These are phyloP conservation scores for Pristionchus pacificus DNA, from an alignment of 1,140 invertebrate genomes.

Conservation along the genomic window DNA sequence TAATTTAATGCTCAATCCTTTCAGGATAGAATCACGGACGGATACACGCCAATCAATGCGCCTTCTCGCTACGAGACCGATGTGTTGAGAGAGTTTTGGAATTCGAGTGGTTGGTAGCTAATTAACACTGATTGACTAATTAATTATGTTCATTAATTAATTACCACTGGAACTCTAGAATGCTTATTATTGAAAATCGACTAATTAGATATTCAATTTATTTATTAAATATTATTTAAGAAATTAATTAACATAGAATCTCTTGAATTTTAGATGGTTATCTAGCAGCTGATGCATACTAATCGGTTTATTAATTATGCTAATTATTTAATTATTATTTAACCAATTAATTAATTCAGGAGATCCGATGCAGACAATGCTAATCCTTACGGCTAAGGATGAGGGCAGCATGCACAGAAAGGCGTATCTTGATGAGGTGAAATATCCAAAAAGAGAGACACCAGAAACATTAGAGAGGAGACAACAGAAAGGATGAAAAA, in stretches of 20 bases:
- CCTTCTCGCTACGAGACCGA: slow-evolving; percentile 48
- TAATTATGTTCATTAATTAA: slow-evolving; percentile 12
- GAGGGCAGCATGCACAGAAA: slow-evolving; percentile 44
- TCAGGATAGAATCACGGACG: slow-evolving; percentile 51
- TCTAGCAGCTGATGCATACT: background rate
- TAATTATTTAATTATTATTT: too few relatives aligned
- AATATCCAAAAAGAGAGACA: slow-evolving; percentile 7
- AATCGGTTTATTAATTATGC: too few relatives aligned
- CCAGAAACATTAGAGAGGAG: too few relatives aligned
- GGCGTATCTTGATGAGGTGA: slow-evolving; percentile 38
- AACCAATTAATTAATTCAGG: slow-evolving; percentile 27
- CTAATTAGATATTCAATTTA: background rate
- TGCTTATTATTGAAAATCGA: background rate
- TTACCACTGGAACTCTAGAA: background rate
- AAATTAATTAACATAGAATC: background rate
- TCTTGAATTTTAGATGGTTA: slow-evolving; percentile 5
- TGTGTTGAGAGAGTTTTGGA: slow-evolving; percentile 44
- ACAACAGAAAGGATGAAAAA: too few relatives aligned
- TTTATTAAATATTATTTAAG: background rate
- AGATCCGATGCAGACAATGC: slow-evolving; percentile 47
- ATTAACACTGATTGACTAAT: background rate
- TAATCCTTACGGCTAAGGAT: slow-evolving; percentile 42
- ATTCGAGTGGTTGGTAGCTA: slow-evolving; percentile 34
- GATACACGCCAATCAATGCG: slow-evolving; percentile 50
- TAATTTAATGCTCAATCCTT: too few relatives aligned